Base-by-base conservation (phyloP, 2,113 vertebrate species). In the Rhabdornis inornatus region DNA sequence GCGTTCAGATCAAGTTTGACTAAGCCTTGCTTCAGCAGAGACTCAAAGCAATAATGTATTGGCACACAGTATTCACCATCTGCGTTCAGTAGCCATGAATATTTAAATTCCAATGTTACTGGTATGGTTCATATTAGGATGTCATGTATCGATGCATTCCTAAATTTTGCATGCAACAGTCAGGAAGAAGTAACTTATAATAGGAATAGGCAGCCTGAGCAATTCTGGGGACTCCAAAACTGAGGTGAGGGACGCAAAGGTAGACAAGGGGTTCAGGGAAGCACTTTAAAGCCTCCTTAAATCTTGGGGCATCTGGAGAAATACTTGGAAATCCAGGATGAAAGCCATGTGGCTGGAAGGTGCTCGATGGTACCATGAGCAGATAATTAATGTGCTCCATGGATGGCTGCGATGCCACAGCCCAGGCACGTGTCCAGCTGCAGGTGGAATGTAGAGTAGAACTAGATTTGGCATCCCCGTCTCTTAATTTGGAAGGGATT, bases 11-110 rank as follows among this genome's bases (percentile, higher is more conserved):
- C 57, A 68, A 97, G 94, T 95, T 97, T 90, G 96, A 96, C 97
- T 94, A 72, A 95, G 81, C 93, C 94, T 94, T 22, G 47, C 92
- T 95, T 96, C 93, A 94, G 77, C 93, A 96, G 76, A 83, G 90
- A 95, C 97, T 95, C 94, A 83, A 92, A 97, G 97, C 97, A 97
- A 96, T 97, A 97, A 97, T 2, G 71, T 96, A 87, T 94, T 98
- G 97, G 97, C 97, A 97, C 92, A 52, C 53, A n/a, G 52, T n/a
- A 28, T 88, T 75, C 89, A 85, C 83, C 94, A 91, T 95, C 96
- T 97, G 97, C 72, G 72, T 91, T 89, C 97, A 47, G 96, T 97
- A 96, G 96, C 96, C 96, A 97, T 95, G 95, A 97, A 88, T 94
- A 92, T 96, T 97, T 95, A 95, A 94, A 87, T 96, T 91, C 92